Base-by-base conservation (phyloP, 2,888 invertebrate species). In the Clistopyga incitator region DNA sequence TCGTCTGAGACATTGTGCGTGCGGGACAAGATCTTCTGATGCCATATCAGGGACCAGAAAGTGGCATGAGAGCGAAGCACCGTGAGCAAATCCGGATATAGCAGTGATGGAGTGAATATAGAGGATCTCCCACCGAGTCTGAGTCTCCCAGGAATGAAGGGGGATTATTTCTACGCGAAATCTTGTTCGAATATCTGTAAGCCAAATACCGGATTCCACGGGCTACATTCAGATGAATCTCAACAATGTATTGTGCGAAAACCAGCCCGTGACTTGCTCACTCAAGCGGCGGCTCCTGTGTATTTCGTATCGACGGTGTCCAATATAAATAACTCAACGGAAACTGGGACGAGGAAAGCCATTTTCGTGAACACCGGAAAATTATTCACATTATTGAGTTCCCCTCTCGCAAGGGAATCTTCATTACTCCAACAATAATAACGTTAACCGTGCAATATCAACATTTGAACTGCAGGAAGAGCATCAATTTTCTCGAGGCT, bases 141-240 rank as follows among this genome's bases (percentile, higher is more conserved):
- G 42, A 64, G 38, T 38, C 64, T 0, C 3, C 42, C 11, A 18
- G 64, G n/a, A 61, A 38, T 34, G 61, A 34, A 18, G 61, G 0
- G 64, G 61, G 74, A 75, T 64, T 75, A 75, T 75, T 75, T 29
- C 45, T 54, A 25, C 76, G 34, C 50, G 54, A 78, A 78, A 81
- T 84, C 84, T 81, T 64, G 78, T 84, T 78, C 81, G 70, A 81
- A 76, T 61, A 61, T 76, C 81, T 81, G 42, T 59, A 80, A 80
- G 68, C 80, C 67, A 70, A 64, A 80, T 77, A 25, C 74, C 65
- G 65, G 68, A 75, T 81, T 54, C 75, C 70, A 23, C 45, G 18
- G 78, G 75, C 68, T 54, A 45, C 78, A 78, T 75, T 81, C 81
- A 78, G 65, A 82, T 70, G 50, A 71, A 70, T 81, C 54, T 64